Evolutionary conservation across 2,888 invertebrate species (phyloP).

Genomic region (Drosophila atroscutellata): DNA sequence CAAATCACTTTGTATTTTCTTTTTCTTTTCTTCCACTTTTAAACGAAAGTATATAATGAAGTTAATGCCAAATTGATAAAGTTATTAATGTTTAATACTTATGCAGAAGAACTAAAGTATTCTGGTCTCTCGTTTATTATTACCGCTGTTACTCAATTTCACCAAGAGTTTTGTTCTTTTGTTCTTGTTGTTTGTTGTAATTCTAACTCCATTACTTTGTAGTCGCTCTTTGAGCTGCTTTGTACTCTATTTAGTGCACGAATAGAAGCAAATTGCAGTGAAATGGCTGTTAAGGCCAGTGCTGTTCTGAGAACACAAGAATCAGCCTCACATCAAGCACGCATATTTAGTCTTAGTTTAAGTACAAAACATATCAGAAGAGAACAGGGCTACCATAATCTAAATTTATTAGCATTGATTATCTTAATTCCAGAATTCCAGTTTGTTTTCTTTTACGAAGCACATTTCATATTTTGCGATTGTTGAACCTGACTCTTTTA

Average conservation of each 20-base stretch:
- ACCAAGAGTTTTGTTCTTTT: neutral
- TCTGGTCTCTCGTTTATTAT: conserved; percentile 8
- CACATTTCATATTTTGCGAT: neutral
- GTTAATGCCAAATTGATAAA: neutral
- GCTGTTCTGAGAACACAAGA: neutral
- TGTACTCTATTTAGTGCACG: conserved; percentile 17
- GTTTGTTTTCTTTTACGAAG: neutral
- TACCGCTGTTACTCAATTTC: neutral
- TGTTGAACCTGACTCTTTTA: neutral
- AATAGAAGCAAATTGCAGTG: conserved; percentile 6
- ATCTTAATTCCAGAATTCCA: neutral
- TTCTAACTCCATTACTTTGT: conserved; percentile 3
- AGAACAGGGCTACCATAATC: neutral
- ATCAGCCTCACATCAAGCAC: neutral
- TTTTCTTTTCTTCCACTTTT: neutral
- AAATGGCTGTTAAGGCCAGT: neutral
- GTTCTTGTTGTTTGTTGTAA: neutral
- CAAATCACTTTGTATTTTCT: conserved; percentile 12
- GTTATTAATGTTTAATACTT: neutral
- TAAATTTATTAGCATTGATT: neutral
- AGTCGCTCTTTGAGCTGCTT: conserved; percentile 22
- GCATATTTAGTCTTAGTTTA: neutral
- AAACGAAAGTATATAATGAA: neutral
- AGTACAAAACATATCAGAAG: neutral
- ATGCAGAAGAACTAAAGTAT: conserved; percentile 3